Conservation (phyloP, 2,888 invertebrate genomes). For the Brassicogethes aeneus region DNA sequence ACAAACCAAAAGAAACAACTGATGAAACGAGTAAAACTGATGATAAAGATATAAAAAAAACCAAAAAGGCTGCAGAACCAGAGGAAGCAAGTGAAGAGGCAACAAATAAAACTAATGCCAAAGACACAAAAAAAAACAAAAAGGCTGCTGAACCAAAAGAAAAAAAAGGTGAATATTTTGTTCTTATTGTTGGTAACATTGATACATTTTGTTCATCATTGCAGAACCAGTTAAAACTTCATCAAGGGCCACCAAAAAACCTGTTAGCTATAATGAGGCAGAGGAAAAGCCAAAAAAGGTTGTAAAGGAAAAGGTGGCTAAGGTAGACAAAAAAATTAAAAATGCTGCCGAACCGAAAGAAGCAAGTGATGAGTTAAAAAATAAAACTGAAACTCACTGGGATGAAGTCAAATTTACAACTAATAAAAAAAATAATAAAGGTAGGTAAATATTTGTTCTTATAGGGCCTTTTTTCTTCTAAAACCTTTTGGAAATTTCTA, state of each 20-base stretch:
- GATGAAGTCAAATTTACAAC: conserved; percentile 53
- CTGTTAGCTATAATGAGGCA: too few relatives aligned
- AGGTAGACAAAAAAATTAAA: conserved; percentile 35
- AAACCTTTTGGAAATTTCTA: too few relatives aligned
- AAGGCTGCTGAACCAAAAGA: too few relatives aligned
- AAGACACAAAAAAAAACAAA: too few relatives aligned
- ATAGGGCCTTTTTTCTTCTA: too few relatives aligned
- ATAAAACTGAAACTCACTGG: conserved; percentile 54
- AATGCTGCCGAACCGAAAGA: conserved; percentile 19
- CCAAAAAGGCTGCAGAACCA: neutral
- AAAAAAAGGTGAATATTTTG: too few relatives aligned
- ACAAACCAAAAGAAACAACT: conserved; percentile 7
- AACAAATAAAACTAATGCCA: conserved; percentile 1
- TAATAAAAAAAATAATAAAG: too few relatives aligned
- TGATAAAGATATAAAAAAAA: neutral
- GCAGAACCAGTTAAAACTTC: too few relatives aligned
- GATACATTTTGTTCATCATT: too few relatives aligned
- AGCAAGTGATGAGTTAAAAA: conserved; percentile 26
- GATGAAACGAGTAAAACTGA: neutral
- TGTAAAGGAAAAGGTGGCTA: neutral
- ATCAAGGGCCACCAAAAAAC: too few relatives aligned
- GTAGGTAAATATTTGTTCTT: too few relatives aligned
- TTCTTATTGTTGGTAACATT: too few relatives aligned
- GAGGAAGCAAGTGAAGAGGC: neutral
- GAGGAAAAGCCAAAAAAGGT: conserved; percentile 5